A percentile compares a stretch with the other conserved stretches of the same genome.
These are phyloP conservation scores for Caranx ignobilis DNA, from an alignment of 2,113 vertebrate species.

Conservation along the genomic window DNA sequence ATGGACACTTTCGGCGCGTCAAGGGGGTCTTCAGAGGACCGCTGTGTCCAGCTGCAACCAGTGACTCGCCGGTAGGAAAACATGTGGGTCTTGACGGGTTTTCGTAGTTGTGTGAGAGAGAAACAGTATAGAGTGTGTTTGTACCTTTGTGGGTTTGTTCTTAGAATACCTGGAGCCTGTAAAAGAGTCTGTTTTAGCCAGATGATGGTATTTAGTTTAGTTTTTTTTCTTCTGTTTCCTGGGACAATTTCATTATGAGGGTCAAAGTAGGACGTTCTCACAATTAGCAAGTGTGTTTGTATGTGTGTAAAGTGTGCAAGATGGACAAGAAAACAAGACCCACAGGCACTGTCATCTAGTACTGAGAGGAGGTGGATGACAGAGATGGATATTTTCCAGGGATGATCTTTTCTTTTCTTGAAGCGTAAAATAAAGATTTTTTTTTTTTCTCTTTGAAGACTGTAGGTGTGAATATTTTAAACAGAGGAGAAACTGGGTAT, in stretches of 20 bases:
- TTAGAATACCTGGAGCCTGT: not conserved
- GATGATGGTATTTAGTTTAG: not conserved
- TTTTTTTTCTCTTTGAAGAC: not conserved
- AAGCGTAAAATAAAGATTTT: not conserved
- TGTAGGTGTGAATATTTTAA: slow-evolving; percentile 37
- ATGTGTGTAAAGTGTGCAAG: slow-evolving; percentile 15
- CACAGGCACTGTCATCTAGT: slow-evolving; percentile 10
- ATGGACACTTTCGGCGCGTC: slow-evolving; percentile 97
- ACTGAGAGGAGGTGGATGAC: slow-evolving; percentile 15
- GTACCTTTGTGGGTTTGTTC: not conserved
- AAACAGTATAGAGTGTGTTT: not conserved
- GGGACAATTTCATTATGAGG: not conserved
- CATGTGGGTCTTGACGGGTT: slow-evolving; percentile 6
- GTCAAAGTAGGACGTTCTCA: not conserved
- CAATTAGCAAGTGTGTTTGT: slow-evolving; percentile 6
- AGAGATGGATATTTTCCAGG: slow-evolving; percentile 6
- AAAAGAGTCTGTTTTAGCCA: not conserved
- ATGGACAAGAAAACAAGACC: slow-evolving; percentile 1
- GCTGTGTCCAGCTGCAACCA: slow-evolving; percentile 88
- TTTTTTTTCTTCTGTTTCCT: not conserved
- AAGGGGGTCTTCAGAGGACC: slow-evolving; percentile 99
- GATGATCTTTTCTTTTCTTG: slow-evolving; percentile 3
- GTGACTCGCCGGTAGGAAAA: slow-evolving; percentile 90
- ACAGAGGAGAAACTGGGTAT: slow-evolving; percentile 37
- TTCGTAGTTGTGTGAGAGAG: not conserved